Evolutionary conservation across 2,113 vertebrate species (phyloP).

Genomic region (Pardalotus punctatus): DNA sequence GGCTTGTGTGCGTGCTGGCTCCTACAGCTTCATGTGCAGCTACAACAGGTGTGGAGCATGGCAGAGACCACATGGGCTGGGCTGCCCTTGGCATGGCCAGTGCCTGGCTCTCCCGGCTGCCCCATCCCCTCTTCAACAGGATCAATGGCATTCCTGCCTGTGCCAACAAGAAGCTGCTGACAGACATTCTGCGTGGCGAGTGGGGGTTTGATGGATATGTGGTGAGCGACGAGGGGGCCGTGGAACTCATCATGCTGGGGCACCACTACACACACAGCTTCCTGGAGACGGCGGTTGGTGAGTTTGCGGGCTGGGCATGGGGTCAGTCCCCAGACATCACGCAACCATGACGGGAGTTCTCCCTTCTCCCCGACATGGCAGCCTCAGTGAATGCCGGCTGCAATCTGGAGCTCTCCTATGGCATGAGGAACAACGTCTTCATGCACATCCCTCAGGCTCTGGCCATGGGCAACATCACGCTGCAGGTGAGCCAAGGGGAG

Average conservation of each 20-base stretch:
- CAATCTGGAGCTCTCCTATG: constrained; percentile 64
- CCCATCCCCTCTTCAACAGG: background rate
- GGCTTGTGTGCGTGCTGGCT: constrained; percentile 53
- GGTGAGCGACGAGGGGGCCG: constrained; percentile 67
- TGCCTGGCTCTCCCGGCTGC: fast-evolving
- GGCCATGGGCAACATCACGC: constrained; percentile 55
- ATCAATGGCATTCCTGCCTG: constrained; percentile 66
- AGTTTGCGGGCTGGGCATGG: fast-evolving
- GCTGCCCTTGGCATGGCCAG: fast-evolving
- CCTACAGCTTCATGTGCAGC: constrained; percentile 73
- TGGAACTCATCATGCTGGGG: constrained; percentile 64
- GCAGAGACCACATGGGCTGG: fast-evolving
- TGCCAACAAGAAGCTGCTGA: constrained; percentile 67
- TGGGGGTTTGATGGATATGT: constrained; percentile 71
- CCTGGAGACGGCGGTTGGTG: constrained; percentile 59
- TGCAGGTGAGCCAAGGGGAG: constrained; percentile 6
- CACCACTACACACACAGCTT: constrained; percentile 60
- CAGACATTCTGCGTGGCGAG: constrained; percentile 56
- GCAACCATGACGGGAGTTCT: fast-evolving
- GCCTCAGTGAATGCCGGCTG: constrained; percentile 47
- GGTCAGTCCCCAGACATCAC: fast-evolving
- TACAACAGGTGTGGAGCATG: constrained; percentile 46
- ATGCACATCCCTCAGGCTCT: constrained; percentile 48
- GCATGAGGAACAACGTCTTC: constrained; percentile 49
- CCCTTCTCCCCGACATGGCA: background rate